A percentile compares a stretch with the other conserved stretches of the same genome.
These are phyloP conservation scores for Clinocottus analis DNA, from an alignment of 2,113 vertebrate genomes.

Conservation along the genomic window DNA sequence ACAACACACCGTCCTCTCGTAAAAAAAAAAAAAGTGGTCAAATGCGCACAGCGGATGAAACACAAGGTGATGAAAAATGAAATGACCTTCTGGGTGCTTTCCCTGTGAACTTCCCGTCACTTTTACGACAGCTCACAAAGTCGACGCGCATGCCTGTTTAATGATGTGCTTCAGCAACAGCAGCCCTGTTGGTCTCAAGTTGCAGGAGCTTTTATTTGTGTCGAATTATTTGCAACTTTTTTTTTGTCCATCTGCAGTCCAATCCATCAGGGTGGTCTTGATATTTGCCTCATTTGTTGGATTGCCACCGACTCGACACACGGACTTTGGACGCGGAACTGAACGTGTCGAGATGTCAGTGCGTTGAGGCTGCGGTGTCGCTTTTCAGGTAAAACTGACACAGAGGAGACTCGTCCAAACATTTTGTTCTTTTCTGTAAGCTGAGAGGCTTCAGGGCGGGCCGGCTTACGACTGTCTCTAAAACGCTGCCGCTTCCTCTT, in stretches of 20 bases:
- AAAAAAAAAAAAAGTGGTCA: conserved; percentile 10
- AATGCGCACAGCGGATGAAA: neutral
- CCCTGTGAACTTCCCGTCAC: neutral
- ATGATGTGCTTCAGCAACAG: neutral
- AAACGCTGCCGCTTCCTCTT: neutral
- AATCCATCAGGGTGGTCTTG: conserved; percentile 25
- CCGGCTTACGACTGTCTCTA: neutral
- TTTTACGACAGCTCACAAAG: neutral
- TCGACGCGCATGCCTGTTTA: neutral
- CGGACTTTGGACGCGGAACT: neutral
- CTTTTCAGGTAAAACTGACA: conserved; percentile 37
- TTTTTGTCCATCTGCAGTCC: neutral
- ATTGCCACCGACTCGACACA: conserved; percentile 27
- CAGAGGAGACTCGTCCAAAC: neutral
- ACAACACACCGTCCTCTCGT: neutral
- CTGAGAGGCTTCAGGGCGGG: conserved; percentile 3
- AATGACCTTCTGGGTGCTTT: neutral
- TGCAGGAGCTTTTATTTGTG: neutral
- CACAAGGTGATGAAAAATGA: neutral
- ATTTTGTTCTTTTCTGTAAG: neutral
- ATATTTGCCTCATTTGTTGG: conserved; percentile 25
- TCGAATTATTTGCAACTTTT: neutral
- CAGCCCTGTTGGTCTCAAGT: neutral
- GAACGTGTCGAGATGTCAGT: conserved; percentile 8
- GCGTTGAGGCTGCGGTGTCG: neutral